Percentiles rank a stretch among this genome's conserved stretches.
Conservation (phyloP, 1,140 invertebrate genomes). For the Pachypeltis micranthus region DNA sequence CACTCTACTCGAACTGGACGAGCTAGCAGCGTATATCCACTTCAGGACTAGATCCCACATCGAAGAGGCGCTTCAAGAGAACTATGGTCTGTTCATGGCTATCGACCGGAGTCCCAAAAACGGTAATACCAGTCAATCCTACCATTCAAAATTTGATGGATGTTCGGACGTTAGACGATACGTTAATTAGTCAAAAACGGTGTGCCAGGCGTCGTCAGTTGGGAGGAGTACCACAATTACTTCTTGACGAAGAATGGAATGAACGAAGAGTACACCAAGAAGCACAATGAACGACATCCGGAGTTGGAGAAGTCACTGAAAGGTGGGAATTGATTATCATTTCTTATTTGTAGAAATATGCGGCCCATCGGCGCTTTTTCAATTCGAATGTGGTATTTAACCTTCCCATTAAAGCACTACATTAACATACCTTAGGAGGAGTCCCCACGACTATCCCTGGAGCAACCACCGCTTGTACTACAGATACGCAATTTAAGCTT, state of each 20-base stretch:
- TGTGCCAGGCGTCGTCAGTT: conserved; percentile 53
- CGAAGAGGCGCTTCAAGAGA: conserved; percentile 53
- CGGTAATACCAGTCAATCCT: no score
- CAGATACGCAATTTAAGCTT: no score
- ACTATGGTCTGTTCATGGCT: conserved; percentile 55
- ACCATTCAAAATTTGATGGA: no score
- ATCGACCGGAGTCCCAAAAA: conserved; percentile 61
- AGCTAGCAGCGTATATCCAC: conserved; percentile 60
- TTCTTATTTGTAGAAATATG: neutral
- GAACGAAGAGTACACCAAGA: conserved; percentile 46
- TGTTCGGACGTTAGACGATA: no score
- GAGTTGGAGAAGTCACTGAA: conserved; percentile 37
- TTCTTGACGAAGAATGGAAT: conserved; percentile 57
- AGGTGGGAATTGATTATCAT: conserved; percentile 32
- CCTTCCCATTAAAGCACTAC: neutral
- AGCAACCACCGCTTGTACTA: no score
- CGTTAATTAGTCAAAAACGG: no score
- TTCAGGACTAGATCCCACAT: conserved; percentile 63
- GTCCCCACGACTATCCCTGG: no score
- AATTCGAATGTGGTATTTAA: neutral
- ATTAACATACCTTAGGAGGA: neutral
- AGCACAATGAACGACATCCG: conserved; percentile 52
- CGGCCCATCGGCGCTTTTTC: neutral
- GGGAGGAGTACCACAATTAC: conserved; percentile 65
- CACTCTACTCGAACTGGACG: conserved; percentile 45